A percentile compares a stretch with the other conserved stretches of the same genome.
Evolutionary conservation across 2,797 vertebrate genomes (phyloP).

Genomic region (Serranus cabrilla): DNA sequence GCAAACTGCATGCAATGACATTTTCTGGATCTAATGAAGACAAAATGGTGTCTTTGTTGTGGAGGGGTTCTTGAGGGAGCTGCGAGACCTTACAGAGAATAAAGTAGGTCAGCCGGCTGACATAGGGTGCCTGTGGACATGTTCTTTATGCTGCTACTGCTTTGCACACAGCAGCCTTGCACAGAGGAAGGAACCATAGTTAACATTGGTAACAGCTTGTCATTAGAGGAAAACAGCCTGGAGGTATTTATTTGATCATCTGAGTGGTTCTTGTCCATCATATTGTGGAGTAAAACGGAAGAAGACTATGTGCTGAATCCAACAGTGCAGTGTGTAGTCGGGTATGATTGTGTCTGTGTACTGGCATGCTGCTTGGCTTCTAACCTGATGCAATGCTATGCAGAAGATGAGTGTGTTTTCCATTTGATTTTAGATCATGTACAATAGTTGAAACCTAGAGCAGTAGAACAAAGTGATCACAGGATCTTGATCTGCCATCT

Average conservation of each 20-base stretch:
- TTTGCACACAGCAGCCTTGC: constrained; percentile 69
- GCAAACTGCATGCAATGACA: constrained; percentile 65
- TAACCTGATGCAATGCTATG: constrained; percentile 2
- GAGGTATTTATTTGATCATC: constrained; percentile 80
- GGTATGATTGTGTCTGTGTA: background rate
- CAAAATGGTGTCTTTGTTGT: constrained; percentile 84
- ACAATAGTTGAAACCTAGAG: background rate
- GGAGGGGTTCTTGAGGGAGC: constrained; percentile 77
- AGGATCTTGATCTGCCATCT: background rate
- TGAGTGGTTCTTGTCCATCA: constrained; percentile 74
- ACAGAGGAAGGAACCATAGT: constrained; percentile 66
- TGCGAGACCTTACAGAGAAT: constrained; percentile 79
- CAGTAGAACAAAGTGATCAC: background rate
- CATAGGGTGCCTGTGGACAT: constrained; percentile 79
- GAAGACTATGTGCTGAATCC: constrained; percentile 39
- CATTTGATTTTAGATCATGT: constrained; percentile 7
- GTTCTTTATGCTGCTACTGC: constrained; percentile 69
- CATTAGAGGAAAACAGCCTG: constrained; percentile 77
- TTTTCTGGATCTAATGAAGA: constrained; percentile 84
- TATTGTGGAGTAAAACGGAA: constrained; percentile 47
- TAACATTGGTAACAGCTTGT: constrained; percentile 73
- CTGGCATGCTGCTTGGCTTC: constrained; percentile 1
- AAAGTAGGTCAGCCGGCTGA: constrained; percentile 84
- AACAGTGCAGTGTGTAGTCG: background rate
- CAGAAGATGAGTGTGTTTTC: background rate